These are phyloP conservation scores for Macropodus opercularis DNA, from an alignment of 2,797 vertebrate species.

Conservation along the genomic window DNA sequence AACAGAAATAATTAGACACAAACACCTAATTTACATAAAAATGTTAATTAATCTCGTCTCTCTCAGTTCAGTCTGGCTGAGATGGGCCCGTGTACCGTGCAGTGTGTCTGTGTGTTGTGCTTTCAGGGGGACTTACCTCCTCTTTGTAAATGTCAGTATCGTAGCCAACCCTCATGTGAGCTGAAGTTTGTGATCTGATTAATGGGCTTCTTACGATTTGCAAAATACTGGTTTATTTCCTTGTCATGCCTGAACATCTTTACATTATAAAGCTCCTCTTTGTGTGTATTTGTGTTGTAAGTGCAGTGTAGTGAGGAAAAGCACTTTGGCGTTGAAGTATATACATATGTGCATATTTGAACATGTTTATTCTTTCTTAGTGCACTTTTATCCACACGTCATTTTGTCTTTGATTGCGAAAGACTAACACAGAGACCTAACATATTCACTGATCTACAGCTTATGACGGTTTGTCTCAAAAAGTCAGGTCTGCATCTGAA, in stretches of 20 bases:
- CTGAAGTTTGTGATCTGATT: constrained; percentile 26
- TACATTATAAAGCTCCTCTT: constrained; percentile 9
- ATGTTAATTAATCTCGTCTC: constrained; percentile 96
- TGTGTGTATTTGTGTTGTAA: constrained; percentile 30
- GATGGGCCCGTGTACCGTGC: constrained; percentile 28
- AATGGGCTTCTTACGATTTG: constrained; percentile 17
- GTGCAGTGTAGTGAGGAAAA: too few relatives aligned
- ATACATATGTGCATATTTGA: neutral
- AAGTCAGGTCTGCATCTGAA: constrained; percentile 2
- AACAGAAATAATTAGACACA: constrained; percentile 86
- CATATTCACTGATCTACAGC: too few relatives aligned
- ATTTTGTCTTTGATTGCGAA: neutral
- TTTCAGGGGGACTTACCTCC: constrained; percentile 13
- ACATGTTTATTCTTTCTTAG: neutral
- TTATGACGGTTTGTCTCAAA: neutral
- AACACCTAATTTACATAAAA: constrained; percentile 97
- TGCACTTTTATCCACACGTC: neutral
- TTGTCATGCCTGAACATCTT: constrained; percentile 18
- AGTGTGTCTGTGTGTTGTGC: constrained; percentile 27
- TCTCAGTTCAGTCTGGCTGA: constrained; percentile 77
- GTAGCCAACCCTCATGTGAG: neutral
- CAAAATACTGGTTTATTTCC: constrained; percentile 22
- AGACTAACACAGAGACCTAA: too few relatives aligned
- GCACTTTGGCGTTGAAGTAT: too few relatives aligned
- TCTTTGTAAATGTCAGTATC: constrained; percentile 27